Evolutionary conservation across 2,113 vertebrate species (phyloP).

Genomic region (Ondatra zibethicus): DNA sequence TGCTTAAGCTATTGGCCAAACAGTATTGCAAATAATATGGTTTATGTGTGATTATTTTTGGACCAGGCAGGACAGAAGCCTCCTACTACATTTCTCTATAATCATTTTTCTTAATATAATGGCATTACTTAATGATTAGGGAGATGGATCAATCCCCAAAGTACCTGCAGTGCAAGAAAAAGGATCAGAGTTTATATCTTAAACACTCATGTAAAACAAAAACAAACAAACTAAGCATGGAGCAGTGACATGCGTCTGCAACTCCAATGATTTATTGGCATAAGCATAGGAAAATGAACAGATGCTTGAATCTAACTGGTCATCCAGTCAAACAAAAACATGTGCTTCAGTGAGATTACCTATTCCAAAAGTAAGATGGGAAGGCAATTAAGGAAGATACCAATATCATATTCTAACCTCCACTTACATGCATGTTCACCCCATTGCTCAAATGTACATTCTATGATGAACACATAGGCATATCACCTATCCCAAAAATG

Average conservation of each 20-base stretch:
- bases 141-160: background rate
- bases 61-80: too few relatives aligned
- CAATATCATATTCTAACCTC: background rate
- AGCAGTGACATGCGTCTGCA: background rate
- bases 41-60: too few relatives aligned
- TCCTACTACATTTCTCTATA: too few relatives aligned
- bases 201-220: background rate
- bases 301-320: background rate
- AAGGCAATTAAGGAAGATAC: background rate
- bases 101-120: background rate
- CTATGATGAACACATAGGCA: background rate
- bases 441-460: background rate
- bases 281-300: too few relatives aligned
- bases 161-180: background rate
- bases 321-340: background rate
- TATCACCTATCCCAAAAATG: background rate
- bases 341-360: fast-evolving
- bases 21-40: too few relatives aligned
- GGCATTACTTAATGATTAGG: background rate
- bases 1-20: too few relatives aligned
- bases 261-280: too few relatives aligned
- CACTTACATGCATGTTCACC: too few relatives aligned
- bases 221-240: background rate
- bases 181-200: background rate
- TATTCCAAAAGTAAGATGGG: background rate